These are phyloP conservation scores for Potamarius usumacintae DNA, from an alignment of 2,113 vertebrate species.

Conservation along the genomic window DNA sequence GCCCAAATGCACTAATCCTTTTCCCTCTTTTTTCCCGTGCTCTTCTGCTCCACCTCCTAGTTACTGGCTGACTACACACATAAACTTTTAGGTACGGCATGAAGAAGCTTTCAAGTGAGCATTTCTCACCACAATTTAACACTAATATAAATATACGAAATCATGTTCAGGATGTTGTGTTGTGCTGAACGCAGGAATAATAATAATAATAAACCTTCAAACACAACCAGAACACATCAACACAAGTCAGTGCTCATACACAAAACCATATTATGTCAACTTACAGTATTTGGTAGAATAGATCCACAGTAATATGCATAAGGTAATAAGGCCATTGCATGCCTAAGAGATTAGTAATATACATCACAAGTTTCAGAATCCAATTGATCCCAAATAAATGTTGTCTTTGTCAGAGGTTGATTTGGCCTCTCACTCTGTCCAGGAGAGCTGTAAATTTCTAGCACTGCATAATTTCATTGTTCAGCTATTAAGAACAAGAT, in stretches of 20 bases:
- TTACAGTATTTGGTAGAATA: neutral
- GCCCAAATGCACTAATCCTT: slow-evolving; percentile 19
- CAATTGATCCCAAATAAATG: neutral
- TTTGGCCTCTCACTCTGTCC: neutral
- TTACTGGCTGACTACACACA: neutral
- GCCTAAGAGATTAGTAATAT: too few relatives aligned
- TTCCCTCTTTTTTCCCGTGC: neutral
- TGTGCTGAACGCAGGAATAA: neutral
- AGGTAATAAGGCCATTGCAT: too few relatives aligned
- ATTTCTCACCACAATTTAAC: neutral
- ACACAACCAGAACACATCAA: neutral
- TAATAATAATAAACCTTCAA: neutral
- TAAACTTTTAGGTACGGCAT: neutral
- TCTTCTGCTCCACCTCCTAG: neutral
- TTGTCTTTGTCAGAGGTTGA: neutral
- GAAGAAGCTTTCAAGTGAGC: neutral
- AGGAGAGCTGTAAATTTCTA: neutral
- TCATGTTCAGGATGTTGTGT: neutral
- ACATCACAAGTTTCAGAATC: neutral
- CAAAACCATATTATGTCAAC: neutral
- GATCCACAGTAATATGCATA: neutral
- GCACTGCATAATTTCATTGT: slow-evolving; percentile 23
- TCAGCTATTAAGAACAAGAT: slow-evolving; percentile 33
- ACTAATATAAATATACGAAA: neutral
- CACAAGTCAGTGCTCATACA: neutral